A percentile compares a stretch with the other conserved stretches of the same genome.
Conservation (phyloP, 2,797 vertebrate species). For the Sciurus carolinensis region DNA sequence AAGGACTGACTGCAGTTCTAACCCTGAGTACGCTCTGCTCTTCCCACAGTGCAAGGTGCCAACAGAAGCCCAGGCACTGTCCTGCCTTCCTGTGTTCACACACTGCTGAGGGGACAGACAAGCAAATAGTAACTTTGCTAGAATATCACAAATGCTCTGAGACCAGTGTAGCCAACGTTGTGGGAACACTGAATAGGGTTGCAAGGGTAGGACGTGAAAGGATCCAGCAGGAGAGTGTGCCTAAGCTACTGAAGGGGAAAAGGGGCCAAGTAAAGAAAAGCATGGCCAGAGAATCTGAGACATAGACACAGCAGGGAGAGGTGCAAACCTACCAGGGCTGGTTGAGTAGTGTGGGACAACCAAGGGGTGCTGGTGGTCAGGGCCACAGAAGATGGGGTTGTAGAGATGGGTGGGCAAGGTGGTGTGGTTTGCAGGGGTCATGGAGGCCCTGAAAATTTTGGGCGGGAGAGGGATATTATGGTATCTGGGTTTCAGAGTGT, state of each 20-base stretch:
- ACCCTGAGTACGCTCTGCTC: neutral
- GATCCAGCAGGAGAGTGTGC: neutral
- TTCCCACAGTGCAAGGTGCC: rapidly evolving
- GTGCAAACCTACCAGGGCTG: too few species aligned
- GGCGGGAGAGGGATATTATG: neutral
- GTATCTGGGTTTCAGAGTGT: neutral
- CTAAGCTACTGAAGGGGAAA: neutral
- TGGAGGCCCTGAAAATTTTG: neutral
- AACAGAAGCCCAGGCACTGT: too few species aligned
- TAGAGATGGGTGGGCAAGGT: neutral
- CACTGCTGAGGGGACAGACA: neutral
- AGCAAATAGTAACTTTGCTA: neutral
- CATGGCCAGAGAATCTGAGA: neutral
- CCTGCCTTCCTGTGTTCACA: neutral
- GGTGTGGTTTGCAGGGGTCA: neutral
- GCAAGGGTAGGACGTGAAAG: neutral
- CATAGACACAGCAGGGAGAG: neutral
- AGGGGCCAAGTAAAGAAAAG: neutral
- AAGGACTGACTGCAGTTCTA: too few species aligned
- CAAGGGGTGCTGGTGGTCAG: too few species aligned
- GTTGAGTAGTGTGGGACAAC: neutral
- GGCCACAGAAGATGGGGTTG: neutral
- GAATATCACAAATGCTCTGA: neutral
- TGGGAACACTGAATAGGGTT: neutral
- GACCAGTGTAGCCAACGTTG: neutral